Conservation (phyloP, 2,113 vertebrate genomes). For the Noturus placidus region DNA sequence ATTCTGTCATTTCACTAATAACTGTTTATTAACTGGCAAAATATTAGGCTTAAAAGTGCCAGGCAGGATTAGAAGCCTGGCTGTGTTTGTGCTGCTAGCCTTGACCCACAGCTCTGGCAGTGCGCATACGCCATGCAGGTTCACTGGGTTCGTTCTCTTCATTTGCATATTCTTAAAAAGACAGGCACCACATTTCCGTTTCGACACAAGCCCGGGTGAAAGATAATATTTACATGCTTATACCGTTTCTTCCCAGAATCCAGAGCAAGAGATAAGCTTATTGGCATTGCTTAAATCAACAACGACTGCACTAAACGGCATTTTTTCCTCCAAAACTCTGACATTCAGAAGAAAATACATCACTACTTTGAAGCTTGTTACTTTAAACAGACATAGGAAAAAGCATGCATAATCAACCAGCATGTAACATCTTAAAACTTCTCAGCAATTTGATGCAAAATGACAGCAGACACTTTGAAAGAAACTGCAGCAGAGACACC, state of each 20-base stretch:
- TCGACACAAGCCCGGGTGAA: constrained; percentile 39
- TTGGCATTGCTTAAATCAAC: constrained; percentile 15
- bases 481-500: constrained; percentile 52
- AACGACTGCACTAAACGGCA: constrained; percentile 21
- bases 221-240: constrained; percentile 41
- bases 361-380: neutral
- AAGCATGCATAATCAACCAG: neutral
- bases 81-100: constrained; percentile 36
- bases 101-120: constrained; percentile 50
- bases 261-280: constrained; percentile 26
- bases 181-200: constrained; percentile 53
- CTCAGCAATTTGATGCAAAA: constrained; percentile 45
- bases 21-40: constrained; percentile 7
- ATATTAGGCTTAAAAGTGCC: constrained; percentile 17
- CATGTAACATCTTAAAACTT: constrained; percentile 26
- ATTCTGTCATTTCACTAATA: constrained; percentile 32
- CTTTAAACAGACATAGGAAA: constrained; percentile 18
- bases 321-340: neutral
- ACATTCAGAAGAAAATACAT: neutral
- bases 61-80: constrained; percentile 32
- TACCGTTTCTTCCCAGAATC: constrained; percentile 17
- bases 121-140: constrained; percentile 45
- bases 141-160: constrained; percentile 56
- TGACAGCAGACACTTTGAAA: constrained; percentile 31
- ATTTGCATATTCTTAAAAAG: constrained; percentile 59